Percentiles rank a stretch among this genome's conserved stretches.
Conservation (phyloP, 2,113 vertebrate species). For the Nannospalax galili region DNA sequence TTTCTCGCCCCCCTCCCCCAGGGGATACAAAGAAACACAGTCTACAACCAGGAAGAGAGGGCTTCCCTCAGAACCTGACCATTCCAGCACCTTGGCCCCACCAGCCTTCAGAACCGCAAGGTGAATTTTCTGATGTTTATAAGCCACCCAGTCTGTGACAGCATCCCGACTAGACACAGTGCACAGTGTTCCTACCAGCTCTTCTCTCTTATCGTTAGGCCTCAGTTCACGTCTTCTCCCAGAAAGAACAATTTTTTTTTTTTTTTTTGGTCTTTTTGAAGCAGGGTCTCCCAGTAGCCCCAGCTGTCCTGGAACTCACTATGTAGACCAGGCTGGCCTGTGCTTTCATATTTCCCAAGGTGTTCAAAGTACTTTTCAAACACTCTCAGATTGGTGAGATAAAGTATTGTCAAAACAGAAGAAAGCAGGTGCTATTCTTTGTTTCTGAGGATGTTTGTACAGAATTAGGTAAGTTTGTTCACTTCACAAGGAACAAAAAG, state of each 20-base stretch:
- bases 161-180: background rate
- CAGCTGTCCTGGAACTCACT: too few species aligned
- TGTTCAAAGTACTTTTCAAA: constrained; percentile 28
- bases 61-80: background rate
- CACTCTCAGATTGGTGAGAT: background rate
- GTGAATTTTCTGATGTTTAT: background rate
- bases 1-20: background rate
- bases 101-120: background rate
- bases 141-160: background rate
- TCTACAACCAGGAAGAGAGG: background rate
- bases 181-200: background rate
- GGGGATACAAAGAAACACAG: background rate
- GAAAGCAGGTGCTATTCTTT: background rate
- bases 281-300: too few species aligned
- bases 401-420: background rate
- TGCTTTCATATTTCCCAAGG: constrained; percentile 7
- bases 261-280: too few species aligned
- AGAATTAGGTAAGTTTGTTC: constrained; percentile 10
- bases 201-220: background rate
- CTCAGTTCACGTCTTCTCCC: background rate
- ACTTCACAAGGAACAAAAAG: constrained; percentile 22
- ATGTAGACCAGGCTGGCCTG: too few species aligned
- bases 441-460: constrained; percentile 10
- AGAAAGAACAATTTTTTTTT: background rate
- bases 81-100: background rate